These are phyloP conservation scores for Pseudomyrmex dendroicus DNA, from an alignment of 1,140 invertebrate species.

Conservation along the genomic window DNA sequence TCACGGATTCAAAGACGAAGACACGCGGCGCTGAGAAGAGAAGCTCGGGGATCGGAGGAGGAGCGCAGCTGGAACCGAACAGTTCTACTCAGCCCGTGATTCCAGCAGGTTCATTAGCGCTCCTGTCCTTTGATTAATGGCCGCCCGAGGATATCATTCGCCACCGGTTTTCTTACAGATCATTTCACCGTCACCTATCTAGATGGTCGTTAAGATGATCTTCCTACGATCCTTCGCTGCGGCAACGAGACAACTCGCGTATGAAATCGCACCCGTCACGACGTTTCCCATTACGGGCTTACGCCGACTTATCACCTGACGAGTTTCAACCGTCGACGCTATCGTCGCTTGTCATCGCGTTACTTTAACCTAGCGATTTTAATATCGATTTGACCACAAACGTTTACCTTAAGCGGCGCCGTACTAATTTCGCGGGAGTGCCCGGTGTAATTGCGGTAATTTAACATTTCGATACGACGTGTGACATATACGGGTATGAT, in stretches of 20 bases:
- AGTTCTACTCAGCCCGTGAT: slow-evolving; percentile 67
- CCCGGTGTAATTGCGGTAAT: slow-evolving; percentile 42
- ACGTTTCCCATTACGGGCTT: slow-evolving; percentile 66
- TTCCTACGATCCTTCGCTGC: slow-evolving; percentile 71
- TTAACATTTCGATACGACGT: slow-evolving; percentile 8
- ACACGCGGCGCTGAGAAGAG: slow-evolving; percentile 17
- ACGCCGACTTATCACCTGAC: slow-evolving; percentile 60
- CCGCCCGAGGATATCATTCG: slow-evolving; percentile 75
- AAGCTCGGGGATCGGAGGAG: neutral
- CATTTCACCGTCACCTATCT: slow-evolving; percentile 81
- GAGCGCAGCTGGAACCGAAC: slow-evolving; percentile 59
- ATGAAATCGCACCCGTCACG: slow-evolving; percentile 70
- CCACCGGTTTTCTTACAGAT: slow-evolving; percentile 82
- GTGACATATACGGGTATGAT: neutral
- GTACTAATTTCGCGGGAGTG: slow-evolving; percentile 45
- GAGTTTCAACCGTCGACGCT: slow-evolving; percentile 27
- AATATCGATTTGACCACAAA: neutral
- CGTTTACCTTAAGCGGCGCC: neutral
- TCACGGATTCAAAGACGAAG: slow-evolving; percentile 69
- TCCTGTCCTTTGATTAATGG: slow-evolving; percentile 84
- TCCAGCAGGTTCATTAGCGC: slow-evolving; percentile 83
- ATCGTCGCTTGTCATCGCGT: slow-evolving; percentile 37
- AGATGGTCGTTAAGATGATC: slow-evolving; percentile 83
- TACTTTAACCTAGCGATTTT: slow-evolving; percentile 36
- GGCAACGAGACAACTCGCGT: slow-evolving; percentile 70